Conservation (phyloP, 2,888 invertebrate genomes). For the Chesias legatella region DNA sequence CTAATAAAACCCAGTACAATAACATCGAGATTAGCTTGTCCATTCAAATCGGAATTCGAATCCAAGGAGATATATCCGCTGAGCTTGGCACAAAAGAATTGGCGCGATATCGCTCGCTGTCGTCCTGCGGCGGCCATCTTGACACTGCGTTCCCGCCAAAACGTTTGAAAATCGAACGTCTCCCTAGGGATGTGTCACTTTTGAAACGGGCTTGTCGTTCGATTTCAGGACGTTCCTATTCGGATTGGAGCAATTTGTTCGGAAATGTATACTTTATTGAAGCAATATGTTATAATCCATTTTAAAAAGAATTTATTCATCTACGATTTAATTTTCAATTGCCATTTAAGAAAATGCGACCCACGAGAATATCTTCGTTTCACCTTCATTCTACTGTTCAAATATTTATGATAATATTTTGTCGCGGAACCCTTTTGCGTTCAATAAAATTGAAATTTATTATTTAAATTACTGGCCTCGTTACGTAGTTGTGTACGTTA, state of each 20-base stretch:
- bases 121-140: slow-evolving; percentile 43
- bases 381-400: slow-evolving; percentile 9
- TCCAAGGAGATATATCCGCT: slow-evolving; percentile 54
- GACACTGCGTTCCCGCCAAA: slow-evolving; percentile 31
- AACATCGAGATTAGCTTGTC: slow-evolving; percentile 66
- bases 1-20: slow-evolving; percentile 50
- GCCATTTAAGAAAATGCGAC: too few relatives aligned
- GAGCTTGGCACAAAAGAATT: slow-evolving; percentile 65
- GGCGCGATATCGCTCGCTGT: slow-evolving; percentile 60
- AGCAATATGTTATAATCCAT: slow-evolving; percentile 17
- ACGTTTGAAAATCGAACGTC: slow-evolving; percentile 40
- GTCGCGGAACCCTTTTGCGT: slow-evolving; percentile 27
- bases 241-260: slow-evolving; percentile 43
- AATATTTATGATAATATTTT: slow-evolving; percentile 29
- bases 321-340: too few relatives aligned
- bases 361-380: slow-evolving; percentile 4
- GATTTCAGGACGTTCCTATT: slow-evolving; percentile 63
- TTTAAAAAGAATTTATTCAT: background rate
- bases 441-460: slow-evolving; percentile 32
- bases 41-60: slow-evolving; percentile 63
- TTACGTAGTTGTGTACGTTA: slow-evolving; percentile 27
- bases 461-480: slow-evolving; percentile 30
- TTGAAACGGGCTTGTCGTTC: slow-evolving; percentile 40
- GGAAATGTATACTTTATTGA: slow-evolving; percentile 25
- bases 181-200: slow-evolving; percentile 45